These are phyloP conservation scores for Alauda arvensis DNA, from an alignment of 2,797 vertebrate genomes.

Conservation along the genomic window DNA sequence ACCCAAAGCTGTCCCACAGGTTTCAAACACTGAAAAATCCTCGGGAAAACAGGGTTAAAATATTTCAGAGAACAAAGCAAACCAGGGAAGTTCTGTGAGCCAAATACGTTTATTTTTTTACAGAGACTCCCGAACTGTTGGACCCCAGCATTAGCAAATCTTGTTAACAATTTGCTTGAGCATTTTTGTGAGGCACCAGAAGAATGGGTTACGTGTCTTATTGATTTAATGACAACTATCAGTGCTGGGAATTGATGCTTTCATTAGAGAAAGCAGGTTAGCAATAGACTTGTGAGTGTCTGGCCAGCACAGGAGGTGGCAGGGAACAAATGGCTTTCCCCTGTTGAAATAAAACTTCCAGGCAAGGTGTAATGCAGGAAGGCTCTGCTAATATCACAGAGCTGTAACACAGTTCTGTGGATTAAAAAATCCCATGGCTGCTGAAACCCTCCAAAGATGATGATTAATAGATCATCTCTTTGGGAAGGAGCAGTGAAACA, in stretches of 20 bases:
- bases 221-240: conserved; percentile 30
- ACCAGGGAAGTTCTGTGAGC: not conserved
- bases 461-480: not conserved
- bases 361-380: not conserved
- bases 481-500: not conserved
- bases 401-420: not conserved
- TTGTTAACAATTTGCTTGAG: conserved; percentile 20
- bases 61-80: not conserved
- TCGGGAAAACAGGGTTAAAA: not conserved
- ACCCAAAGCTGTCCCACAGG: not conserved
- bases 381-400: not conserved
- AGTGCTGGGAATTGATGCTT: conserved; percentile 21
- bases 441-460: not conserved
- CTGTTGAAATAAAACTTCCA: not conserved
- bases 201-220: not conserved
- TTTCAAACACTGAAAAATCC: not conserved
- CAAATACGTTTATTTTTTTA: not conserved
- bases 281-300: not conserved
- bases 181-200: not conserved
- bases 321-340: not conserved
- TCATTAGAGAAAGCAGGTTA: conserved; percentile 40
- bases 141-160: not conserved
- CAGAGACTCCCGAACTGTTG: not conserved
- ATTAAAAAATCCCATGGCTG: not conserved
- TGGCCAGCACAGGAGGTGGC: not conserved